phyloP scores from a whole-genome alignment of 2,797 vertebrate genomes.

The Harpagifer antarcticus region DNA sequence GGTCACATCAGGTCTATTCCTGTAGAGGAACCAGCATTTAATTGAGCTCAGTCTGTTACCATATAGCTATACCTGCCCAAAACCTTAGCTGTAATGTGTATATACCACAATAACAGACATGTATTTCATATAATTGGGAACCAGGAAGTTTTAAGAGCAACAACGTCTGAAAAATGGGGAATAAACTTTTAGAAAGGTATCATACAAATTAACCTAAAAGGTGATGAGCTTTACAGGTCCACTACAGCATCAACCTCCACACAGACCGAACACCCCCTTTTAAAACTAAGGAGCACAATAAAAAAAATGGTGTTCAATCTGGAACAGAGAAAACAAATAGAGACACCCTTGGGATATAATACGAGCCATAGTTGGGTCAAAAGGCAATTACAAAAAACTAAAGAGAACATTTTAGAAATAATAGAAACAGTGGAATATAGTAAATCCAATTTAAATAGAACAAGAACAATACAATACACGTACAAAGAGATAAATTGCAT shows the following conservation, averaged over 20 bases:
- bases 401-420: neutral
- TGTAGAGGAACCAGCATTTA: conserved; percentile 3
- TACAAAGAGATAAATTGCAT: conserved; percentile 1
- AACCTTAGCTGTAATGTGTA: too few species aligned
- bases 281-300: neutral
- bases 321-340: neutral
- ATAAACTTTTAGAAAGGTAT: too few species aligned
- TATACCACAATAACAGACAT: too few species aligned
- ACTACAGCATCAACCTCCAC: neutral
- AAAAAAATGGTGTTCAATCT: neutral
- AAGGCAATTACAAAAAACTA: conserved; percentile 12
- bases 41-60: neutral
- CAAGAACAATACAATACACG: neutral
- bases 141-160: too few species aligned
- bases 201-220: too few species aligned
- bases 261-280: neutral
- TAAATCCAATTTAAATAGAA: conserved; percentile 2
- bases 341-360: neutral
- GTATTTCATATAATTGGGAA: too few species aligned
- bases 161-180: too few species aligned
- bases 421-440: conserved; percentile 13
- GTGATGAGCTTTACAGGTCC: neutral
- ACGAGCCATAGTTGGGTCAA: neutral
- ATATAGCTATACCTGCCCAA: too few species aligned
- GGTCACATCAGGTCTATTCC: conserved; percentile 39